Evolutionary conservation across 2,113 vertebrate species (phyloP).

Genomic region (Leucosticte australis): DNA sequence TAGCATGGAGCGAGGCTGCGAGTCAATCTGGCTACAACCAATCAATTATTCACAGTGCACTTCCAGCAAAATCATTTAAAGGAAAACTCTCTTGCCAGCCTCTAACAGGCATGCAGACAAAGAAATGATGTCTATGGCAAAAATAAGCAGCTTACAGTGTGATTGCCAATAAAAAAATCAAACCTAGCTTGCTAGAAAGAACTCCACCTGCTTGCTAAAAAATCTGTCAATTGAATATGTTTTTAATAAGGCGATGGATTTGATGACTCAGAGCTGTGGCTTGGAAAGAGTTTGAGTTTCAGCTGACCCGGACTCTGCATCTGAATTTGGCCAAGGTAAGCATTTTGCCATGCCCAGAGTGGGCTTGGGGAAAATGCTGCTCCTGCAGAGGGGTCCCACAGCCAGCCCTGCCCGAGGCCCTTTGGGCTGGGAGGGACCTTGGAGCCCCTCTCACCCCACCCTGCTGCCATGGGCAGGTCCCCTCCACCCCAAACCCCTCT

Average conservation of each 20-base stretch:
- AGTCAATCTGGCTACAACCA: slow-evolving; percentile 38
- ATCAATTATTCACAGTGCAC: slow-evolving; percentile 47
- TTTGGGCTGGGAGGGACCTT: background rate
- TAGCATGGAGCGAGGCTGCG: slow-evolving; percentile 15
- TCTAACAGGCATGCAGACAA: background rate
- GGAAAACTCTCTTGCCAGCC: background rate
- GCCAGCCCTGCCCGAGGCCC: fast-evolving
- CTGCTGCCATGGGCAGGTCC: background rate
- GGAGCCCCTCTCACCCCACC: fast-evolving
- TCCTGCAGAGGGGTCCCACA: background rate
- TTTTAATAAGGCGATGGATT: background rate
- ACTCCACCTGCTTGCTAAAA: background rate
- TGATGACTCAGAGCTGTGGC: background rate
- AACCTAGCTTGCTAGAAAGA: background rate
- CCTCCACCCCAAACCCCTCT: background rate
- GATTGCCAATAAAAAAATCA: background rate
- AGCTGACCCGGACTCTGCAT: background rate
- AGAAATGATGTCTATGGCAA: background rate
- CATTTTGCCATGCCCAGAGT: fast-evolving
- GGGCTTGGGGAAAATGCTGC: background rate
- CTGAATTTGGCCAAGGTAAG: background rate
- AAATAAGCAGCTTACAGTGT: background rate
- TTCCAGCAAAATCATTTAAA: slow-evolving; percentile 14
- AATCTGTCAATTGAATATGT: background rate
- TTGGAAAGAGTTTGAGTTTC: background rate